Base-by-base conservation (phyloP, 2,113 vertebrate genomes). In the Engraulis encrasicolus region DNA sequence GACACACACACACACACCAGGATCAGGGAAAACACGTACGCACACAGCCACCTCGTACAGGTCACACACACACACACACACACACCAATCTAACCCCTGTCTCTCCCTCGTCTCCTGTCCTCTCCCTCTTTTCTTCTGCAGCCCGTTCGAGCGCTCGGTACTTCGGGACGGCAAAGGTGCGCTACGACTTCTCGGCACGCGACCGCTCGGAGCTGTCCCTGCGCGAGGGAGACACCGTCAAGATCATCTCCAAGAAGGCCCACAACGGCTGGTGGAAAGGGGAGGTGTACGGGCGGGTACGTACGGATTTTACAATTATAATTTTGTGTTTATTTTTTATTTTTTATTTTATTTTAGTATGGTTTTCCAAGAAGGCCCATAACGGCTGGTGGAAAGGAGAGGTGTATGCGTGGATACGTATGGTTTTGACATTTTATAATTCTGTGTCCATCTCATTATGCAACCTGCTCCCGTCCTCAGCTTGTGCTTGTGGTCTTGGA, bases 251-350 rank as follows among this genome's bases (percentile, higher is more conserved):
- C 88, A 98, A 97, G 93, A 99, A 97, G 83, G 96, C 96, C 1
- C 95, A 96, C 54, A 95, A 92, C 0, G 97, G 97, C 80, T 99
- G 98, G 98, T 98, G 97, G 98, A 96, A 95, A 84, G 98, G 98
- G 49, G 98, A 99, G 85, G 96, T 99, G 81, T 99, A 99, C 0
- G 97, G 97, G 54, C 91, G 96, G 95, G 97, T 99, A n/a, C n/a
- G n/a, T n/a, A n/a, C n/a, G n/a, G n/a, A n/a, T n/a, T n/a, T n/a
- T n/a, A n/a, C n/a, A n/a, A n/a, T n/a, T n/a, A n/a, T n/a, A n/a
- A n/a, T n/a, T n/a, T n/a, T n/a, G n/a, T n/a, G n/a, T n/a, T n/a
- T n/a, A n/a, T n/a, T n/a, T n/a, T n/a, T n/a, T n/a, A n/a, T n/a
- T n/a, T n/a, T n/a, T n/a, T n/a, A n/a, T n/a, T n/a, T n/a, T n/a